These are phyloP conservation scores for Fistularia tabacaria DNA, from an alignment of 2,797 vertebrate genomes.

Conservation along the genomic window DNA sequence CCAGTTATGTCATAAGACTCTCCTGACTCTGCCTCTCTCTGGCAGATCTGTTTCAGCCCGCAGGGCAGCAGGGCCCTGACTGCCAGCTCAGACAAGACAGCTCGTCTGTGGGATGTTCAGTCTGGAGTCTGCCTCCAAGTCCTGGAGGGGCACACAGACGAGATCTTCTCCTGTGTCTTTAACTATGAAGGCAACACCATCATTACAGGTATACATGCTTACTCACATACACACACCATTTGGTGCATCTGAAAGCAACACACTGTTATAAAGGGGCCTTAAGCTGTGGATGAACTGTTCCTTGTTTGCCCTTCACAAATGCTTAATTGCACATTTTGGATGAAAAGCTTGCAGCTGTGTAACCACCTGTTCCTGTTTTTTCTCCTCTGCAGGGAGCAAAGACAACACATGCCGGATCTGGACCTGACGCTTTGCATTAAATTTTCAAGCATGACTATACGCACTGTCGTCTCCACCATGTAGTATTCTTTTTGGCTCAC, in stretches of 20 bases:
- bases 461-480: too few relatives aligned
- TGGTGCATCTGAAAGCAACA: background rate
- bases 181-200: conserved; percentile 91
- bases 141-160: conserved; percentile 86
- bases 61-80: conserved; percentile 87
- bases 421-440: conserved; percentile 67
- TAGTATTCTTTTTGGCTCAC: background rate
- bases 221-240: conserved; percentile 2
- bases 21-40: conserved; percentile 14
- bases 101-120: conserved; percentile 86
- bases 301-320: conserved; percentile 5
- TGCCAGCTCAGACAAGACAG: conserved; percentile 88
- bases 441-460: too few relatives aligned
- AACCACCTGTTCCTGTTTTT: conserved; percentile 42
- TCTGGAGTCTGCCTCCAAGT: conserved; percentile 86
- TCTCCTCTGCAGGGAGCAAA: conserved; percentile 83
- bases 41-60: conserved; percentile 91
- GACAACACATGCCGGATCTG: conserved; percentile 95
- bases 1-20: too few relatives aligned
- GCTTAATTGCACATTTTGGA: conserved; percentile 37
- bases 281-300: conserved; percentile 13
- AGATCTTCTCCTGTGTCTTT: conserved; percentile 93
- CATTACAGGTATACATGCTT: conserved; percentile 83
- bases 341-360: conserved; percentile 16
- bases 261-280: conserved; percentile 2